phyloP scores from a whole-genome alignment of 2,888 invertebrate genomes.

The Labia minor region DNA sequence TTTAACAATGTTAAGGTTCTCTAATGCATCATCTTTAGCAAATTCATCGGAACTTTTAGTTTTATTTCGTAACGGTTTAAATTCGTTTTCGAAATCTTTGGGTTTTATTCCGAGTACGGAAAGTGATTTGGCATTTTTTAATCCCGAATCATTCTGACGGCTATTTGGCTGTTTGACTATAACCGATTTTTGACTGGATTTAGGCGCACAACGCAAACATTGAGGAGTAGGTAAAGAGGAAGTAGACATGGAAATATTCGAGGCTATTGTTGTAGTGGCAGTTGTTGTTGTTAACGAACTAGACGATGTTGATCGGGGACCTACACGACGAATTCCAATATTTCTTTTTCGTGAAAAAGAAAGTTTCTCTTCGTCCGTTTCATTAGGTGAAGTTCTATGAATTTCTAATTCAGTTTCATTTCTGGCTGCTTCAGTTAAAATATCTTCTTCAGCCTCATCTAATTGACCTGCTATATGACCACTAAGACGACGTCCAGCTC shows the following conservation, averaged over 20 bases:
- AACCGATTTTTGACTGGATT: background rate
- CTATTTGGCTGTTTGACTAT: background rate
- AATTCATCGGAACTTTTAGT: background rate
- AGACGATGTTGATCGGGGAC: background rate
- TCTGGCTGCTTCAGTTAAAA: background rate
- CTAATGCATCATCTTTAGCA: background rate
- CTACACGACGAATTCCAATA: conserved; percentile 21
- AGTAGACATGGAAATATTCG: too few relatives aligned
- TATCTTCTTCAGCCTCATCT: background rate
- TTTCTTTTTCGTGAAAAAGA: conserved; percentile 24
- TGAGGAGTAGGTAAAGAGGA: background rate
- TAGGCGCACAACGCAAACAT: background rate
- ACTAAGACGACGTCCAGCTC: background rate
- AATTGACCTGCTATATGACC: background rate
- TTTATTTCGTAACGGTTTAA: background rate
- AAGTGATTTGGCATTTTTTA: background rate
- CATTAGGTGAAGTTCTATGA: conserved; percentile 19
- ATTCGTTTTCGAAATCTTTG: background rate
- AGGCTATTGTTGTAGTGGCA: background rate
- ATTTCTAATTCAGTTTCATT: background rate
- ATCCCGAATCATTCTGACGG: background rate
- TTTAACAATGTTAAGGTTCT: too few relatives aligned
- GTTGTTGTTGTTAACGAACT: background rate
- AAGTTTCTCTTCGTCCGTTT: conserved; percentile 27
- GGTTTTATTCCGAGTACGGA: background rate